Evolutionary conservation across 2,113 vertebrate species (phyloP), one percentile per base, ranked within the genome.

Genomic region (Pelecanoides urinatrix): DNA sequence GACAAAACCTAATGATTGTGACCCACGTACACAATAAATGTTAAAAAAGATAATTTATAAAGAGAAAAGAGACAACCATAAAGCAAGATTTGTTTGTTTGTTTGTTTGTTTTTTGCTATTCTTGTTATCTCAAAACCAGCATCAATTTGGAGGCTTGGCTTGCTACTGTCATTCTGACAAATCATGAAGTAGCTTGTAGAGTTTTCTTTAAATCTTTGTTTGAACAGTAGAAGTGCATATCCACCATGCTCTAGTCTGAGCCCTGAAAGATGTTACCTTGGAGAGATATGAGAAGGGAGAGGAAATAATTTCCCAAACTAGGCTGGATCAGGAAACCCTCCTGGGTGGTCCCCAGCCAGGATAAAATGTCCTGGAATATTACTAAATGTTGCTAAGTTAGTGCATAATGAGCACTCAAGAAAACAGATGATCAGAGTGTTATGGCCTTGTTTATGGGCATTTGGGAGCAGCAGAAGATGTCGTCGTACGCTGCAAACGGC

Each of bases 401-500:
- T 22, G 13, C 30, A 17, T 38, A 34, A 49, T 13, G 22, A 80
- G 29, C 29, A 70, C 34, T 30, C 29, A 19, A n/a, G 32, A 67
- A 53, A 47, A 2, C 11, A 67, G 55, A n/a, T 17, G 15, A 67
- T 34, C 21, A 10, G 38, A 50, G 21, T 9, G 7, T 62, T 52
- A 63, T 1, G 1, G 22, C 38, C 55, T 40, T 42, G 34, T 40
- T 63, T 56, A 11, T 30, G 44, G 36, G 74, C 13, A 27, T 84
- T 47, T 32, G n/a, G 61, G 79, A 80, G 49, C 38, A 29, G 30
- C 55, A 68, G 61, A 17, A 88, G 61, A 25, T 59, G 61, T 42
- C 78, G 61, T 36, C 1, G 1, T 15, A 38, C 1, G 4, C 50
- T 38, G 16, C 50, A 50, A 67, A 81, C 0, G 0, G 70, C 63